These are phyloP conservation scores for Coryphaenoides rupestris DNA, from an alignment of 2,113 vertebrate genomes.

Conservation along the genomic window DNA sequence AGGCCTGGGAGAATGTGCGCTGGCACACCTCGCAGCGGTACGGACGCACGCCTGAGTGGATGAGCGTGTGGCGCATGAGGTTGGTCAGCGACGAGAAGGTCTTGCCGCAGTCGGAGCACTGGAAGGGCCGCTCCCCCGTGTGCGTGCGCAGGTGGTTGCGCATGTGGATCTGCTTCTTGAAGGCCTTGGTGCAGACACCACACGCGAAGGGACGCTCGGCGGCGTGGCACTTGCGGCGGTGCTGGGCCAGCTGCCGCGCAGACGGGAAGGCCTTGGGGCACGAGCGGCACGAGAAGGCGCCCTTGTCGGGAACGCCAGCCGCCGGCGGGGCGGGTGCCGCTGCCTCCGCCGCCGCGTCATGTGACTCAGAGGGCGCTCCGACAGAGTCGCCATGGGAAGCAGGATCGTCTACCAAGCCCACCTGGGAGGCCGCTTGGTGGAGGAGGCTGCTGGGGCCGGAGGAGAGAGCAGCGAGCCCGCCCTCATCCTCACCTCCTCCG, in stretches of 20 bases:
- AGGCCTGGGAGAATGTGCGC: conserved; percentile 84
- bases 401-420: neutral
- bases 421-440: conserved; percentile 1
- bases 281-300: conserved; percentile 72
- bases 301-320: conserved; percentile 26
- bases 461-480: neutral
- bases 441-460: neutral
- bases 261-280: conserved; percentile 77
- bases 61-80: conserved; percentile 82
- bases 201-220: conserved; percentile 79
- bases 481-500: neutral
- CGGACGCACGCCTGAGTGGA: conserved; percentile 82
- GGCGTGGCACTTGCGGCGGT: conserved; percentile 73
- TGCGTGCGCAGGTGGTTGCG: conserved; percentile 86
- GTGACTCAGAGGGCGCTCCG: neutral
- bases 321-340: conserved; percentile 17
- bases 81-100: conserved; percentile 85
- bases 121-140: conserved; percentile 85
- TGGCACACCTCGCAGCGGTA: conserved; percentile 83
- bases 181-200: conserved; percentile 79
- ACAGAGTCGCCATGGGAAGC: neutral
- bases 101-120: conserved; percentile 84
- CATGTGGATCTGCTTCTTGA: conserved; percentile 86
- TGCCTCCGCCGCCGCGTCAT: conserved; percentile 39
- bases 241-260: conserved; percentile 75